phyloP scores from a whole-genome alignment of 2,797 vertebrate species.

The Meda fulgida region DNA sequence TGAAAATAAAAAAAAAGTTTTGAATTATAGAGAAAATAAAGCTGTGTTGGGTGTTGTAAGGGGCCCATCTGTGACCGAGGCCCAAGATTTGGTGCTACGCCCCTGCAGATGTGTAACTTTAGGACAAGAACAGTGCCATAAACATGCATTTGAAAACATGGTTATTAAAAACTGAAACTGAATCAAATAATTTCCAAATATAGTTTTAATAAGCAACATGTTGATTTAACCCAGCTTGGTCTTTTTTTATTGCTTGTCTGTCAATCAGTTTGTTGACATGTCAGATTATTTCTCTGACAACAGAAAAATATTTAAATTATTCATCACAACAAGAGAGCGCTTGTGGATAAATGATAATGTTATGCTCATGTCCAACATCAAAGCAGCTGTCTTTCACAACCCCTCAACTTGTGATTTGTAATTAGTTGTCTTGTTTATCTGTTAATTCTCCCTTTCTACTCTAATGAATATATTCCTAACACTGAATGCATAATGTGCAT shows the following conservation, averaged over 20 bases:
- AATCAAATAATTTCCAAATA: background rate
- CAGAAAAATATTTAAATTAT: constrained; percentile 47
- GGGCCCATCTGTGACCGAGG: too few species aligned
- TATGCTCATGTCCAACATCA: constrained; percentile 63
- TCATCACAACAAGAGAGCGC: constrained; percentile 59
- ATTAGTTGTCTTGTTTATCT: constrained; percentile 73
- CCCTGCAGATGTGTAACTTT: background rate
- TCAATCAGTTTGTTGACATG: constrained; percentile 37
- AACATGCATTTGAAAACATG: background rate
- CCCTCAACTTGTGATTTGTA: constrained; percentile 58
- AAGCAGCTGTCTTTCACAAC: constrained; percentile 64
- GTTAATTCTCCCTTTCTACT: constrained; percentile 71
- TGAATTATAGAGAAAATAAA: too few species aligned
- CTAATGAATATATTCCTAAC: constrained; percentile 77
- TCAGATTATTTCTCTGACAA: constrained; percentile 21
- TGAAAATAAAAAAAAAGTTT: too few species aligned
- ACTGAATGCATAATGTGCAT: constrained; percentile 74
- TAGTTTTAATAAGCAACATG: background rate
- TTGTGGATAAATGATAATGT: constrained; percentile 62
- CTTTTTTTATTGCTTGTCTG: background rate
- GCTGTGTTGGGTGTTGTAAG: too few species aligned
- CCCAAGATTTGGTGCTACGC: too few species aligned
- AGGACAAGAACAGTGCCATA: background rate
- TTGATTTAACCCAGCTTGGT: background rate
- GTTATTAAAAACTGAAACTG: background rate